Conservation (phyloP, 1,140 invertebrate species). For the Coelopa frigida region DNA sequence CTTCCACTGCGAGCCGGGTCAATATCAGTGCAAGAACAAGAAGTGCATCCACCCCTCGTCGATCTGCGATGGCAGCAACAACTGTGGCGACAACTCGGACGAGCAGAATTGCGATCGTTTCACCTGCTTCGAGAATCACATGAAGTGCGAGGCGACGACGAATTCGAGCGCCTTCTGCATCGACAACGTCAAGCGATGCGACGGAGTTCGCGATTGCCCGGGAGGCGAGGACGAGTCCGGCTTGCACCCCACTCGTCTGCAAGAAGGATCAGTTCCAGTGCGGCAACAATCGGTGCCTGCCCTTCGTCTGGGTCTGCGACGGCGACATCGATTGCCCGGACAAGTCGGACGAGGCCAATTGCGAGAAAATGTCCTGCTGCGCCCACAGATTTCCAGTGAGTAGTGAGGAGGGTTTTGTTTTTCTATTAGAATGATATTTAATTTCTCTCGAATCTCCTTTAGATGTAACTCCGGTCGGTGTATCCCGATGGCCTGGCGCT, state of each 20-base stretch:
- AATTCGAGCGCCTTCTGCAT: conserved; percentile 38
- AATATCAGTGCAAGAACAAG: conserved; percentile 67
- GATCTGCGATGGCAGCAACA: conserved; percentile 60
- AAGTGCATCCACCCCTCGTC: conserved; percentile 60
- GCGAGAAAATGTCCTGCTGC: conserved; percentile 51
- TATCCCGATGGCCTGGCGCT: conserved; percentile 74
- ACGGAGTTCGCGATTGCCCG: conserved; percentile 59
- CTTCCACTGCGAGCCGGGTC: conserved; percentile 67
- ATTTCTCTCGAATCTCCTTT: conserved; percentile 7
- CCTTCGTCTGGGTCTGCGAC: conserved; percentile 72
- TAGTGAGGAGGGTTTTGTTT: conserved; percentile 22
- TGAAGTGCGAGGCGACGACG: conserved; percentile 31
- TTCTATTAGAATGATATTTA: too few species aligned
- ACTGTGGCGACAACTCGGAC: conserved; percentile 58
- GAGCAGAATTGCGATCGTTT: conserved; percentile 57
- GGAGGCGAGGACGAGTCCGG: conserved; percentile 57
- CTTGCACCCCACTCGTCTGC: conserved; percentile 48
- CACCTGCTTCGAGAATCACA: conserved; percentile 34
- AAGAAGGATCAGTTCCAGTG: conserved; percentile 65
- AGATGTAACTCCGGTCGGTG: conserved; percentile 62
- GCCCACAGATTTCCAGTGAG: conserved; percentile 45
- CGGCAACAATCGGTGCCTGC: conserved; percentile 63
- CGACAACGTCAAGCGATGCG: conserved; percentile 33
- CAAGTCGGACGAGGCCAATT: conserved; percentile 59
- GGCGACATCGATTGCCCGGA: conserved; percentile 66